Conservation (phyloP, 2,113 vertebrate species). For the Terrapene triunguis region DNA sequence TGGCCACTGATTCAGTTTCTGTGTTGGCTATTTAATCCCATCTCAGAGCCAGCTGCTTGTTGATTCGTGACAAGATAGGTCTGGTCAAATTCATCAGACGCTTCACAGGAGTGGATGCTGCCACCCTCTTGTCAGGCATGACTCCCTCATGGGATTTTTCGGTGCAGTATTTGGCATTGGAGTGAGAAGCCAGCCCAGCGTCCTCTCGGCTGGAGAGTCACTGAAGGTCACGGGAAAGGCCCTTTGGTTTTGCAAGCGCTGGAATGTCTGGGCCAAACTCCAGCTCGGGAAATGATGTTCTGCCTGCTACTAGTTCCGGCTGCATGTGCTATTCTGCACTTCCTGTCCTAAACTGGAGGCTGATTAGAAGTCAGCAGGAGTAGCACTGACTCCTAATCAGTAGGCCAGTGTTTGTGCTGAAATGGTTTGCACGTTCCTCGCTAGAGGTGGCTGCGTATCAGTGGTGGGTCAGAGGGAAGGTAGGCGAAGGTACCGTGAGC, state of each 20-base stretch:
- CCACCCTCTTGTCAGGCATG: too few relatives aligned
- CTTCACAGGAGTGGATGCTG: too few relatives aligned
- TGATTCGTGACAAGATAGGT: fast-evolving
- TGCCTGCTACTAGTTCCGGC: not conserved
- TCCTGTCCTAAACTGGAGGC: not conserved
- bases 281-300: too few relatives aligned
- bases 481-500: not conserved
- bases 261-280: too few relatives aligned
- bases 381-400: not conserved
- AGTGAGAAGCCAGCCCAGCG: too few relatives aligned
- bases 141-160: too few relatives aligned
- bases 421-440: not conserved
- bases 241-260: too few relatives aligned
- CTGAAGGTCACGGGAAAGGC: too few relatives aligned
- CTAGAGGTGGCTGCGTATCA: not conserved
- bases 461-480: not conserved
- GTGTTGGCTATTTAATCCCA: conserved; percentile 64
- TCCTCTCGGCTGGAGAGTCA: too few relatives aligned
- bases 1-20: conserved; percentile 63
- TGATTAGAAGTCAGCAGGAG: not conserved
- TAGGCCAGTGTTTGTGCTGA: not conserved
- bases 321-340: not conserved
- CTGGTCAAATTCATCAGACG: not conserved
- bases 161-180: too few relatives aligned
- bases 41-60: conserved; percentile 24